These are phyloP conservation scores for Aphaenogaster ashmeadi DNA, from an alignment of 1,140 invertebrate species.

Conservation along the genomic window DNA sequence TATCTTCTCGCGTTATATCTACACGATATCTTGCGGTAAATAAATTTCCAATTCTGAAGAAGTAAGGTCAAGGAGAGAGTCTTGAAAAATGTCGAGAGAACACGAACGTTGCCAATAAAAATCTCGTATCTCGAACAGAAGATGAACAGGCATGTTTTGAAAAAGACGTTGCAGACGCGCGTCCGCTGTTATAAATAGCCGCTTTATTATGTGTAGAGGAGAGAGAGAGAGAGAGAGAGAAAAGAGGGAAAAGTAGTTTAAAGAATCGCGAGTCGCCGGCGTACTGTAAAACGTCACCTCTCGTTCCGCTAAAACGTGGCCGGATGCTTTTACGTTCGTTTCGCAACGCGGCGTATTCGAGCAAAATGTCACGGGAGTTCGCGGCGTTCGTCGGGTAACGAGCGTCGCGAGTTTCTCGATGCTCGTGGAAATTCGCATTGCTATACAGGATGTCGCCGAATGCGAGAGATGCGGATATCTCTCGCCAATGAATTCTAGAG, in stretches of 20 bases:
- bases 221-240: background rate
- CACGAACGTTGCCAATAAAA: slow-evolving; percentile 45
- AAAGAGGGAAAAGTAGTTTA: slow-evolving; percentile 3
- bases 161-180: slow-evolving; percentile 15
- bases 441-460: background rate
- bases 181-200: slow-evolving; percentile 46
- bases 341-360: slow-evolving; percentile 17
- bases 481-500: slow-evolving; percentile 21
- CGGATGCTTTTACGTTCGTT: slow-evolving; percentile 42
- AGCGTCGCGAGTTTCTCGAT: slow-evolving; percentile 30
- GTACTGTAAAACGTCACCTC: background rate
- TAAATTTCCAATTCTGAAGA: background rate
- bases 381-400: slow-evolving; percentile 15
- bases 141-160: slow-evolving; percentile 13
- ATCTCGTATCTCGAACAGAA: background rate
- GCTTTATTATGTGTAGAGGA: slow-evolving; percentile 32
- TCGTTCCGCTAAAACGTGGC: slow-evolving; percentile 24
- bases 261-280: slow-evolving; percentile 7
- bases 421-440: slow-evolving; percentile 30
- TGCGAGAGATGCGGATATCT: background rate
- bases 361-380: slow-evolving; percentile 47
- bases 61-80: slow-evolving; percentile 21
- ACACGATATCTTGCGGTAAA: background rate
- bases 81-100: slow-evolving; percentile 19
- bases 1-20: background rate